Percentiles rank a stretch among this genome's conserved stretches.
phyloP scores from a whole-genome alignment of 2,113 vertebrate genomes.

The Rhodinocichla rosea region DNA sequence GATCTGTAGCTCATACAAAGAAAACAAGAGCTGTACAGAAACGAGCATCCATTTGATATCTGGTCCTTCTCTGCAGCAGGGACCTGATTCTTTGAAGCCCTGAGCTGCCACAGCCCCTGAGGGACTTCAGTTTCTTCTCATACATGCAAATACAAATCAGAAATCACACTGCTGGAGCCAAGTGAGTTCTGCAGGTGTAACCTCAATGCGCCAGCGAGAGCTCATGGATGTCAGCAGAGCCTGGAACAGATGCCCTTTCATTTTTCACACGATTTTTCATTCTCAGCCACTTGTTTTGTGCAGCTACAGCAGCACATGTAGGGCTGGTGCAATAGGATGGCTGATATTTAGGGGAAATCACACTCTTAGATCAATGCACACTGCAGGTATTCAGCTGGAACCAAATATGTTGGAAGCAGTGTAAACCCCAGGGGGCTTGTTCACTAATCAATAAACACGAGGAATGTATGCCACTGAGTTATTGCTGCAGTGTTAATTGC shows the following conservation, averaged over 20 bases:
- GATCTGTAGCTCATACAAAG: neutral
- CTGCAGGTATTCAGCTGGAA: slow-evolving; percentile 71
- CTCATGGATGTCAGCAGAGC: neutral
- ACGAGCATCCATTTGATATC: neutral
- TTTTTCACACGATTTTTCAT: slow-evolving; percentile 31
- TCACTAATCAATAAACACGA: slow-evolving; percentile 59
- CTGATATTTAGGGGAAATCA: slow-evolving; percentile 59
- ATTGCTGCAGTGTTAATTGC: slow-evolving; percentile 50
- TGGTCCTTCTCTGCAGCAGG: slow-evolving; percentile 5
- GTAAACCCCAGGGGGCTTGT: slow-evolving; percentile 54
- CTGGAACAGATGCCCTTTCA: slow-evolving; percentile 24
- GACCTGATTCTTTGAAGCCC: neutral
- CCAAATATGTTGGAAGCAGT: slow-evolving; percentile 53
- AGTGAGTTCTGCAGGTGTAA: slow-evolving; percentile 29
- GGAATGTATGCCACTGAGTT: slow-evolving; percentile 40
- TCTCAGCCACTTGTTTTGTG: neutral
- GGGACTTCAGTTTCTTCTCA: neutral
- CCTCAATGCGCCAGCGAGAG: neutral
- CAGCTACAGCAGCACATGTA: neutral
- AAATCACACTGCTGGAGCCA: neutral
- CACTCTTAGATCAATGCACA: slow-evolving; percentile 55
- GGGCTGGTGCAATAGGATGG: slow-evolving; percentile 24
- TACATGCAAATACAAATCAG: slow-evolving; percentile 35
- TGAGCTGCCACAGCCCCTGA: neutral
- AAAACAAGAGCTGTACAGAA: neutral